phyloP scores from a whole-genome alignment of 30 jellyfish, hydroid and myxozoan genomes.

The Hydractinia echinata region DNA sequence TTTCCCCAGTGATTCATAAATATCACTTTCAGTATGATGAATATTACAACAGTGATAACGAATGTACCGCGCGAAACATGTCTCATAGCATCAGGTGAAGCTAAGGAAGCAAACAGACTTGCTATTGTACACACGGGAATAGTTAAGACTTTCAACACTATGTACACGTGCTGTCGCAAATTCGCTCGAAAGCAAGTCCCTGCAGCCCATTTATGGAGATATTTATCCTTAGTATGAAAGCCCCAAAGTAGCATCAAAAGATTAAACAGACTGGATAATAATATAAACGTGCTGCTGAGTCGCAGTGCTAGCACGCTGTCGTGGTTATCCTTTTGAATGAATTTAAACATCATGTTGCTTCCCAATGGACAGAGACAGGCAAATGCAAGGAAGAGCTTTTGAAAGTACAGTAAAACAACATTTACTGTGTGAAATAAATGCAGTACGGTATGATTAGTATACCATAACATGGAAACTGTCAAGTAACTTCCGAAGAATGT shows the following conservation, averaged over 20 bases:
- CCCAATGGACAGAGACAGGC: conserved; percentile 27
- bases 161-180: conserved; percentile 18
- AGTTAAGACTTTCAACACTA: conserved; percentile 7
- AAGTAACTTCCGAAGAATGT: conserved; percentile 19
- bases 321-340: neutral
- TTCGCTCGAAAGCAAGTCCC: neutral
- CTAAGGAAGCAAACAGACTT: conserved; percentile 2
- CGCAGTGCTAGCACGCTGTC: conserved; percentile 24
- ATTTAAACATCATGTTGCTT: conserved; percentile 17
- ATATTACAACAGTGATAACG: neutral
- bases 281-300: neutral
- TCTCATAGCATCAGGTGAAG: neutral
- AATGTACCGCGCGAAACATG: neutral
- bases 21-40: conserved; percentile 15
- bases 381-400: conserved; percentile 32
- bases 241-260: conserved; percentile 23
- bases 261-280: conserved; percentile 24
- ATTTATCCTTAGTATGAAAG: neutral
- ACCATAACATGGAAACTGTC: conserved; percentile 31
- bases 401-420: conserved; percentile 18
- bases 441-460: conserved; percentile 35
- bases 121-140: conserved; percentile 29
- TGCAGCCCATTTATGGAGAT: conserved; percentile 22
- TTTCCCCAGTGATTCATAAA: conserved; percentile 30
- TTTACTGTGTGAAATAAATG: conserved; percentile 28